phyloP scores from a whole-genome alignment of 2,113 vertebrate species.

The Rhinopomastus cyanomelas region DNA sequence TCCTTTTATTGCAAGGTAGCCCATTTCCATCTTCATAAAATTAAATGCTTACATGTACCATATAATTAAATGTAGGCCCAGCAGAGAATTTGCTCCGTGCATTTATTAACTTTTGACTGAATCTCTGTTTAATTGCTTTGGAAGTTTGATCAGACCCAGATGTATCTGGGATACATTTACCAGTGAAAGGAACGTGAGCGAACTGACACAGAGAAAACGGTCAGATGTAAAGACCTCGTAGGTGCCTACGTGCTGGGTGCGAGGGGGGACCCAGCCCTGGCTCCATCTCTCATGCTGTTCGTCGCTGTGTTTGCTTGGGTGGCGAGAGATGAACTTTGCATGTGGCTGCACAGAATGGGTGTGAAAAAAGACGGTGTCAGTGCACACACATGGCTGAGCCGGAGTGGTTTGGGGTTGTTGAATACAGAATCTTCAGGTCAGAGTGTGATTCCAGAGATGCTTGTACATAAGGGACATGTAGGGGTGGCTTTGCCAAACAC shows the following conservation, averaged over 20 bases:
- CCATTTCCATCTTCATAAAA: constrained; percentile 76
- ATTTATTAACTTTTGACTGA: constrained; percentile 66
- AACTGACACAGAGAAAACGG: neutral
- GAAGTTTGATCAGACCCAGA: constrained; percentile 44
- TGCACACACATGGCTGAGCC: neutral
- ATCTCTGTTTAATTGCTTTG: constrained; percentile 50
- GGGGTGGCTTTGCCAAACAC: neutral
- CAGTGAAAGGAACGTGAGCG: neutral
- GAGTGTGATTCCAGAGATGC: neutral
- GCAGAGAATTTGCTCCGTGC: constrained; percentile 51
- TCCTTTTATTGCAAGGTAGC: constrained; percentile 69
- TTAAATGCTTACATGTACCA: constrained; percentile 67
- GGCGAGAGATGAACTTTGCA: neutral
- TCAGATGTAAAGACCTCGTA: neutral
- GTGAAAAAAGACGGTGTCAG: neutral
- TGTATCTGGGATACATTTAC: neutral
- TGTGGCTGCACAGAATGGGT: neutral
- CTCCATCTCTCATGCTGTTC: neutral
- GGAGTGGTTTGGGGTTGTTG: neutral
- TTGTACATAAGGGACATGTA: neutral
- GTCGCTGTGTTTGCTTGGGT: neutral
- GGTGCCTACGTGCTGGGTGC: neutral
- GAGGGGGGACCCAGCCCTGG: neutral
- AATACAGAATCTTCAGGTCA: neutral
- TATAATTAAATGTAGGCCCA: constrained; percentile 74